A percentile compares a stretch with the other conserved stretches of the same genome.
Evolutionary conservation across 2,113 vertebrate species (phyloP).

Genomic region (Poecile atricapillus): DNA sequence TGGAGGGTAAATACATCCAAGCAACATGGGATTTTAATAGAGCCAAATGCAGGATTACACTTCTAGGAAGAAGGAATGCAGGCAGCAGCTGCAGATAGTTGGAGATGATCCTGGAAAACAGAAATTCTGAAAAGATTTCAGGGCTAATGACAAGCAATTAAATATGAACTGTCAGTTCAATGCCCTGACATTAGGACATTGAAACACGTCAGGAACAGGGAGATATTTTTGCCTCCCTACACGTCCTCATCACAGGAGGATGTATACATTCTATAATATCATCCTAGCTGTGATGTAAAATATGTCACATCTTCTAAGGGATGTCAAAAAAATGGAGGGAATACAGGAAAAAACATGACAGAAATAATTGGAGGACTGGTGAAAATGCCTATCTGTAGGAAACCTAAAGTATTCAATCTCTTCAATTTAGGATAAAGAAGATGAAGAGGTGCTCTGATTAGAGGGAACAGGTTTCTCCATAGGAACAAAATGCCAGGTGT

Average conservation of each 20-base stretch:
- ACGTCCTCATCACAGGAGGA: neutral
- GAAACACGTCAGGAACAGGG: neutral
- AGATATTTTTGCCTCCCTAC: conserved; percentile 10
- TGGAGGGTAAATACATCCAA: conserved; percentile 32
- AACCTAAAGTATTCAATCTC: neutral
- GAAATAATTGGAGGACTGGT: neutral
- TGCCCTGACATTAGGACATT: neutral
- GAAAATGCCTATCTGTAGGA: neutral
- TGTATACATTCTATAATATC: neutral
- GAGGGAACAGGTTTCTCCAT: neutral
- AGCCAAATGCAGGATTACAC: conserved; percentile 28
- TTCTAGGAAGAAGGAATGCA: conserved; percentile 39
- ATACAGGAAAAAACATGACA: neutral
- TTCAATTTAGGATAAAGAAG: neutral
- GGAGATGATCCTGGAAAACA: neutral
- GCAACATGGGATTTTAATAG: conserved; percentile 16
- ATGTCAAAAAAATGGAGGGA: neutral
- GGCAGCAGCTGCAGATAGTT: conserved; percentile 45
- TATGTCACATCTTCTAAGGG: neutral
- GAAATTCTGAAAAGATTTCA: conserved; percentile 6
- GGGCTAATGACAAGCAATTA: conserved; percentile 30
- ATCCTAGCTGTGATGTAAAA: neutral
- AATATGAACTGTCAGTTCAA: conserved; percentile 21
- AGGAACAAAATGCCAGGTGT: neutral
- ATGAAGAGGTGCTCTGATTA: conserved; percentile 7